A percentile compares a stretch with the other conserved stretches of the same genome.
Evolutionary conservation across 2,888 invertebrate species (phyloP).

Genomic region (Agonopterix alstromeriana): DNA sequence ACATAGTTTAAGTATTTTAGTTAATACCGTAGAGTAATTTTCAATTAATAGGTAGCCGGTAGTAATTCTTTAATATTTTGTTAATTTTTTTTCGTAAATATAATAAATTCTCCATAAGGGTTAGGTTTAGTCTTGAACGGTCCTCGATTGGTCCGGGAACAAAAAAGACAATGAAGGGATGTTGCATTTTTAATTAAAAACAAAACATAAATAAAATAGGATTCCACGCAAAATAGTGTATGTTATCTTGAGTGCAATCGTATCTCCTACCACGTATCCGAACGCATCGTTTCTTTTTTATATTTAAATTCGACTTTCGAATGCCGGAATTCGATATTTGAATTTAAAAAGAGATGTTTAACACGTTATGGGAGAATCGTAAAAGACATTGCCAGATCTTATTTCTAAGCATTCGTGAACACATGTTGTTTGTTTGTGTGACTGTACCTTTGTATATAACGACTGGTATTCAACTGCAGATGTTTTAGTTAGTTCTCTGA

Average conservation of each 20-base stretch:
- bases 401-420: conserved; percentile 53
- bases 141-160: conserved; percentile 60
- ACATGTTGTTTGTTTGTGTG: conserved; percentile 58
- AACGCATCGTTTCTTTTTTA: conserved; percentile 12
- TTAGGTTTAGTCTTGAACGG: conserved; percentile 63
- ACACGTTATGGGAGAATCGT: conserved; percentile 26
- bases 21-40: conserved; percentile 69
- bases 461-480: conserved; percentile 26
- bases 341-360: conserved; percentile 21
- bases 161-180: conserved; percentile 72
- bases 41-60: conserved; percentile 69
- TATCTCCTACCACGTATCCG: conserved; percentile 9
- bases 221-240: conserved; percentile 26
- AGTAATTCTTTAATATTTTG: conserved; percentile 72
- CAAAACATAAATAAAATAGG: conserved; percentile 22
- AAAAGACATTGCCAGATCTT: conserved; percentile 62
- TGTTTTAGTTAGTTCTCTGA: neutral
- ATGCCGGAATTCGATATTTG: conserved; percentile 26
- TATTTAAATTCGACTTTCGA: conserved; percentile 21
- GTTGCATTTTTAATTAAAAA: conserved; percentile 50
- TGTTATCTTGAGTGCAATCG: conserved; percentile 22
- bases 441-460: conserved; percentile 42
- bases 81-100: conserved; percentile 68
- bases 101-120: conserved; percentile 62
- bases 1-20: conserved; percentile 72